Percentiles rank a stretch among this genome's conserved stretches.
Evolutionary conservation across 2,888 invertebrate species (phyloP).

Genomic region (Pinctada fucata): DNA sequence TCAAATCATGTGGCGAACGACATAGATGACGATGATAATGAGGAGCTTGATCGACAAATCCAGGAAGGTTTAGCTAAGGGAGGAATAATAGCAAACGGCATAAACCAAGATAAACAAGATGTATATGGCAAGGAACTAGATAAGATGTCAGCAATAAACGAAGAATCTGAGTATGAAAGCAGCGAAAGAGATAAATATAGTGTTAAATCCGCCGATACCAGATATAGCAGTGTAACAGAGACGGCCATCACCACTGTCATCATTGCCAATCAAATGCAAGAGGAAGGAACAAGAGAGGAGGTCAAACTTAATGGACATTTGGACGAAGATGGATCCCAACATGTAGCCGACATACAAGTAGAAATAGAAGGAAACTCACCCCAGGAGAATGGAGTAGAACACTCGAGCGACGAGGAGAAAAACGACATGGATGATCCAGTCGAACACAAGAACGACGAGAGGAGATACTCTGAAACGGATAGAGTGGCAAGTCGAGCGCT

Average conservation of each 20-base stretch:
- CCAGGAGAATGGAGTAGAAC: too few species aligned
- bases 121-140: not conserved
- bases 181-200: not conserved
- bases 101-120: not conserved
- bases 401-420: not conserved
- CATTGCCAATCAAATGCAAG: not conserved
- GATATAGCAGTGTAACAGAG: not conserved
- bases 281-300: not conserved
- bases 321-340: not conserved
- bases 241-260: not conserved
- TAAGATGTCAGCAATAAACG: not conserved
- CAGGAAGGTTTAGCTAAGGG: not conserved
- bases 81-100: not conserved
- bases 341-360: not conserved
- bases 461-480: not conserved
- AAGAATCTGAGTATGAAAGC: conserved; percentile 2
- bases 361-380: not conserved
- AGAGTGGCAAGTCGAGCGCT: not conserved
- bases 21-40: not conserved
- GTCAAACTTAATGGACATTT: not conserved
- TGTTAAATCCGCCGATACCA: not conserved
- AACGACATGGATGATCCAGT: not conserved
- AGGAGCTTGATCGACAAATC: not conserved
- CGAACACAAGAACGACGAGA: not conserved
- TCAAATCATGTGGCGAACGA: not conserved